Percentiles rank a stretch among this genome's conserved stretches.
Conservation (phyloP, 2,797 vertebrate species). For the Varecia variegata region DNA sequence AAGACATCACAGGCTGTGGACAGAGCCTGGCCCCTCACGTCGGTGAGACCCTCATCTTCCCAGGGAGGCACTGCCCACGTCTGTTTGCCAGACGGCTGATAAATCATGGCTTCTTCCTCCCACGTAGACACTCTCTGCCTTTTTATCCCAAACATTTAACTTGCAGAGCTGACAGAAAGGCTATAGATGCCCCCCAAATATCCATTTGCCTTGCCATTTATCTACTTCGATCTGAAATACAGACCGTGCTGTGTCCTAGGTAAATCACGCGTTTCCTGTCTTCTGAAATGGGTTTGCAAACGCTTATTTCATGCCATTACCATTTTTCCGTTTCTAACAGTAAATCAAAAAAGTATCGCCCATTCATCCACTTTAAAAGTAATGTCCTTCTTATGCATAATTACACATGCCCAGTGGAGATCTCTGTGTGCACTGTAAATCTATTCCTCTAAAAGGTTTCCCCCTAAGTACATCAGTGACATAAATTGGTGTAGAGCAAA, state of each 20-base stretch:
- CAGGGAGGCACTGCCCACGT: constrained; percentile 62
- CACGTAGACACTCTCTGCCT: constrained; percentile 36
- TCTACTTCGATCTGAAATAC: constrained; percentile 84
- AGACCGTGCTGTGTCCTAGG: constrained; percentile 83
- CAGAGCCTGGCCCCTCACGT: neutral
- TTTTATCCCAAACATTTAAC: constrained; percentile 73
- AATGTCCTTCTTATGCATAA: constrained; percentile 85
- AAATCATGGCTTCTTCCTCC: constrained; percentile 59
- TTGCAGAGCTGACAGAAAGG: constrained; percentile 78
- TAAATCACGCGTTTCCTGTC: constrained; percentile 85
- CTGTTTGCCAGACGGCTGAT: constrained; percentile 48
- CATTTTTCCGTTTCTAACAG: constrained; percentile 84
- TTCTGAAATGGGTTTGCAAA: constrained; percentile 84
- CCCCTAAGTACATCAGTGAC: constrained; percentile 83
- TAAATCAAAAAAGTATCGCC: constrained; percentile 86
- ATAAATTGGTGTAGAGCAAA: constrained; percentile 84
- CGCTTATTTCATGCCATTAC: constrained; percentile 85
- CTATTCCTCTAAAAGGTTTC: constrained; percentile 86
- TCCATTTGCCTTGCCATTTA: constrained; percentile 84
- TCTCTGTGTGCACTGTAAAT: constrained; percentile 83
- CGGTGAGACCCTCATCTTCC: constrained; percentile 44
- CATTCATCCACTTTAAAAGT: constrained; percentile 86
- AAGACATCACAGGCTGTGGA: neutral
- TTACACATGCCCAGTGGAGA: constrained; percentile 83
- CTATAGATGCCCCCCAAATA: constrained; percentile 76